A percentile compares a stretch with the other conserved stretches of the same genome.
Evolutionary conservation across 2,888 invertebrate species (phyloP).

Genomic region (Mesorhabditis belari): DNA sequence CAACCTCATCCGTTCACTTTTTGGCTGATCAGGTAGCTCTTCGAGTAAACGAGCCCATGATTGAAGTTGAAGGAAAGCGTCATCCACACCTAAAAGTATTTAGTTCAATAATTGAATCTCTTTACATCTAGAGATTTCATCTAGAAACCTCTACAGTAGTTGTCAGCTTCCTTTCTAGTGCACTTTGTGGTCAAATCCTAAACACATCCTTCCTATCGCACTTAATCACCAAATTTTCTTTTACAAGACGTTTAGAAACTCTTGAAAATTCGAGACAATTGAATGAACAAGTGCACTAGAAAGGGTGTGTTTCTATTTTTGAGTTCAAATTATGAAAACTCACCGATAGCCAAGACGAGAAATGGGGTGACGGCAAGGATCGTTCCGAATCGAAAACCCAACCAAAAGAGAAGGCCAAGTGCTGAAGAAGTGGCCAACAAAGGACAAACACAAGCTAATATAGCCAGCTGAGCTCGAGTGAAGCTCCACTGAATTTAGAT

Average conservation of each 20-base stretch:
- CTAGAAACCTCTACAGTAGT: background rate
- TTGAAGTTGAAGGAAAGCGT: constrained; percentile 47
- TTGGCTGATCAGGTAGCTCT: constrained; percentile 17
- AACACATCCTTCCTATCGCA: too few species aligned
- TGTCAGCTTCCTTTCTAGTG: background rate
- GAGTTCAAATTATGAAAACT: background rate
- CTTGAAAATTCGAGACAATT: background rate
- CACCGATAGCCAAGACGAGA: constrained; percentile 45
- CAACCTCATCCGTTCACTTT: constrained; percentile 64
- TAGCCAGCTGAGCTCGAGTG: constrained; percentile 32
- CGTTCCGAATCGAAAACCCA: constrained; percentile 43
- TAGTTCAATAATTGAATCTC: background rate
- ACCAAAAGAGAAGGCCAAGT: constrained; percentile 45
- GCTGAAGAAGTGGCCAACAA: constrained; percentile 43
- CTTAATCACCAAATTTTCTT: too few species aligned
- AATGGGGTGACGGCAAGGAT: constrained; percentile 50
- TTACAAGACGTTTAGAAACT: too few species aligned
- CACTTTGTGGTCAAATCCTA: too few species aligned
- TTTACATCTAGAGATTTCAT: background rate
- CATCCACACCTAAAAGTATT: constrained; percentile 55
- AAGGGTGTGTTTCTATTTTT: too few species aligned
- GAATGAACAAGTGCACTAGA: background rate
- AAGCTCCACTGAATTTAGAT: constrained; percentile 22
- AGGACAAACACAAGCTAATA: constrained; percentile 42
- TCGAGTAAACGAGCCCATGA: constrained; percentile 33